Evolutionary conservation across 1,140 invertebrate species (phyloP).

Genomic region (Bombus waltoni): DNA sequence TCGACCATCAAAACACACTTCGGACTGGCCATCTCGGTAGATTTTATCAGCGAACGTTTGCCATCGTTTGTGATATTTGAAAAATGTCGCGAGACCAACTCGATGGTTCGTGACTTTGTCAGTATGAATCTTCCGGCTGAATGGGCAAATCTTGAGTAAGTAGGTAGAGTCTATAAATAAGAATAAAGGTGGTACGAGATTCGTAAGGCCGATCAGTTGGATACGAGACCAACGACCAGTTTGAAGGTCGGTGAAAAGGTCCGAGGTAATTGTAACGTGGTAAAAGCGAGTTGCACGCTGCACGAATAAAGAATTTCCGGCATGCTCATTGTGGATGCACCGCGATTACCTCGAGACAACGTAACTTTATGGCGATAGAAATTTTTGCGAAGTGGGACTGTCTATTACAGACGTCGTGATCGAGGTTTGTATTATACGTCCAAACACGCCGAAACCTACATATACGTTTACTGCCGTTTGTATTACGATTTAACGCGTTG

Average conservation of each 20-base stretch:
- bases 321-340: conserved; percentile 49
- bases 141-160: neutral
- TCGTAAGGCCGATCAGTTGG: neutral
- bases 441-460: neutral
- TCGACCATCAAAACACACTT: conserved; percentile 70
- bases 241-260: conserved; percentile 41
- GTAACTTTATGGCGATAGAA: conserved; percentile 45
- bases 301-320: conserved; percentile 50
- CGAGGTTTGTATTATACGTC: conserved; percentile 8
- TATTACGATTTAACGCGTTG: neutral
- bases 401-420: conserved; percentile 6
- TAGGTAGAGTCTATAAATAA: neutral
- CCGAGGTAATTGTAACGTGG: conserved; percentile 28
- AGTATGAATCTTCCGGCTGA: too few relatives aligned
- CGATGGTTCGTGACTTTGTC: neutral
- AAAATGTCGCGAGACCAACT: neutral
- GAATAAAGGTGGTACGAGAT: neutral
- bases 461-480: neutral
- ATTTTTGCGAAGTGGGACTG: conserved; percentile 41
- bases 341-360: conserved; percentile 16
- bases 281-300: conserved; percentile 45
- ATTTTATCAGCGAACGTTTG: conserved; percentile 1
- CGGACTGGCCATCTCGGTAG: conserved; percentile 6
- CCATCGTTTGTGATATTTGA: neutral
- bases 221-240: conserved; percentile 14